Evolutionary conservation across 2,113 vertebrate species (phyloP).

Genomic region (Tympanuchus pallidicinctus): DNA sequence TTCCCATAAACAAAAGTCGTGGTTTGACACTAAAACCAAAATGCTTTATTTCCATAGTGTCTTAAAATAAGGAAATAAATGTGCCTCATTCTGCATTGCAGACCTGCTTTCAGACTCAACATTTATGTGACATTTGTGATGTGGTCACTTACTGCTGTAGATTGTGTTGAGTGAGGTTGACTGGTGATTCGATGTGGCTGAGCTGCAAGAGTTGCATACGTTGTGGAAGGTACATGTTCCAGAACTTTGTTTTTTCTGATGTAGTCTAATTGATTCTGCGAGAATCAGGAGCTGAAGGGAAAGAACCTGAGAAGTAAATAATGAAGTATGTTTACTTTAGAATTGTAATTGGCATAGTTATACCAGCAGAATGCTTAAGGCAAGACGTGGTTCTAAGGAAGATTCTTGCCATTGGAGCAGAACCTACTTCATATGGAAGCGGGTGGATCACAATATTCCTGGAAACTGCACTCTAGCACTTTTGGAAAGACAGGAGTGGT

Average conservation of each 20-base stretch:
- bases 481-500: neutral
- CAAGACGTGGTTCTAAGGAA: neutral
- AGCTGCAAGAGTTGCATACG: neutral
- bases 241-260: neutral
- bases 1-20: neutral
- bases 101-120: neutral
- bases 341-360: neutral
- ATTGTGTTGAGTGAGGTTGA: neutral
- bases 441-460: neutral
- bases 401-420: neutral
- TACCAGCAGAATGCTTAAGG: neutral
- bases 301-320: neutral
- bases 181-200: neutral
- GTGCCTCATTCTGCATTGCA: neutral
- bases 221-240: neutral
- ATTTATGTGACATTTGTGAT: neutral
- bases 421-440: neutral
- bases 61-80: neutral
- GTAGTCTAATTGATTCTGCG: neutral
- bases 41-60: neutral
- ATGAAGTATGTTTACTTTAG: neutral
- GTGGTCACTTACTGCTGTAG: neutral
- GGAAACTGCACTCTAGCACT: neutral
- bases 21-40: neutral
- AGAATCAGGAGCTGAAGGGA: neutral